Evolutionary conservation across 2,888 invertebrate genomes (phyloP).

Genomic region (Barypeithes pellucidus): DNA sequence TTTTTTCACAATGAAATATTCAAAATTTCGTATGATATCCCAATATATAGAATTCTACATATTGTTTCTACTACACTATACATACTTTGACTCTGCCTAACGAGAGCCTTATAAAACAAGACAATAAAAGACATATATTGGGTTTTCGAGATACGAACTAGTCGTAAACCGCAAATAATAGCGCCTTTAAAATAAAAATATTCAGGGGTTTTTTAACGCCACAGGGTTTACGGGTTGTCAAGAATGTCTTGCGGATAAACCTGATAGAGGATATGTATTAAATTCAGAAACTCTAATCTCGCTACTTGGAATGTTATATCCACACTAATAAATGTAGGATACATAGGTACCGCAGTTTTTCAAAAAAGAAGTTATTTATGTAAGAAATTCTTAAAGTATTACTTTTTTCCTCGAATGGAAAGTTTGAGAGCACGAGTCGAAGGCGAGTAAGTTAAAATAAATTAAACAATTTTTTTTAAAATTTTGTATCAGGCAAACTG

Average conservation of each 20-base stretch:
- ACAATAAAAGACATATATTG: slow-evolving; percentile 47
- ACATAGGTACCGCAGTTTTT: no score
- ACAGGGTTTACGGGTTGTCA: slow-evolving; percentile 1
- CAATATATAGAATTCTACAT: slow-evolving; percentile 49
- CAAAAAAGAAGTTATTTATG: no score
- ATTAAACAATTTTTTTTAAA: no score
- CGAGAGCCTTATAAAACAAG: slow-evolving; percentile 44
- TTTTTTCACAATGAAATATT: slow-evolving; percentile 19
- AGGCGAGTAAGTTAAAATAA: no score
- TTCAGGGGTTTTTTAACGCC: slow-evolving; percentile 25
- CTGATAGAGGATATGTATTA: neutral
- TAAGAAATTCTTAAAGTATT: no score
- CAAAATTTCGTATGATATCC: slow-evolving; percentile 40
- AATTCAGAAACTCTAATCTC: neutral
- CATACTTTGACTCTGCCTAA: slow-evolving; percentile 42
- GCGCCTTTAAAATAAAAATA: slow-evolving; percentile 29
- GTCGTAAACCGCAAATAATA: slow-evolving; percentile 50
- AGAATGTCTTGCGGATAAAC: neutral
- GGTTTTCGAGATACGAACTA: slow-evolving; percentile 38
- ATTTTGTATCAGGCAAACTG: no score
- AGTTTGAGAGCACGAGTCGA: no score
- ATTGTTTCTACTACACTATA: slow-evolving; percentile 41
- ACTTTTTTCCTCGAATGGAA: no score
- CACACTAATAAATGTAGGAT: no score
- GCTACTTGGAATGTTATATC: neutral